phyloP scores from a whole-genome alignment of 2,888 invertebrate genomes.

The Periphyllus acericola region DNA sequence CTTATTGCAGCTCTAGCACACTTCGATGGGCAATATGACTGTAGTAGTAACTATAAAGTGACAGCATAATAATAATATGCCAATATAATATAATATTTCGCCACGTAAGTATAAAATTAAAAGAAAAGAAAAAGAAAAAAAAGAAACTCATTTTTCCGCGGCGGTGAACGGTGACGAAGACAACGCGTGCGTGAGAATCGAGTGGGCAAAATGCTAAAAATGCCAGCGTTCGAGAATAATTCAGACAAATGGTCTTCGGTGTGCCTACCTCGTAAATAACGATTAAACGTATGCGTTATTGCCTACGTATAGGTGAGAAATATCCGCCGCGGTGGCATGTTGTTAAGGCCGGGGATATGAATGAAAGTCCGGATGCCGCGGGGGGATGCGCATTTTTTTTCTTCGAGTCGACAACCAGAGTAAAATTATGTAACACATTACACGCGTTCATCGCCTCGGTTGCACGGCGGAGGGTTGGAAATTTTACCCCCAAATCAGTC shows the following conservation, averaged over 20 bases:
- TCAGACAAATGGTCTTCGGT: conserved; percentile 29
- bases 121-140: neutral
- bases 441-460: neutral
- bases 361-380: neutral
- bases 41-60: neutral
- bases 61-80: neutral
- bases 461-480: neutral
- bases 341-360: neutral
- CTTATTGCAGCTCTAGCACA: neutral
- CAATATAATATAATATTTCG: neutral
- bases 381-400: neutral
- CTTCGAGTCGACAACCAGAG: neutral
- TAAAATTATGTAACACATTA: neutral
- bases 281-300: conserved; percentile 13
- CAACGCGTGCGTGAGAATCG: neutral
- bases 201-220: conserved; percentile 27
- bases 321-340: neutral
- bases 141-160: neutral
- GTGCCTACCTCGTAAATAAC: conserved; percentile 30
- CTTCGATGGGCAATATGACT: neutral
- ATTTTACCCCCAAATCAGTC: no score
- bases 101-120: neutral
- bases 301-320: neutral
- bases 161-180: neutral
- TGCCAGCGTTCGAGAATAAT: conserved; percentile 4